A percentile compares a stretch with the other conserved stretches of the same genome.
phyloP scores from a whole-genome alignment of 2,888 invertebrate species.

The Frankliniella fusca region DNA sequence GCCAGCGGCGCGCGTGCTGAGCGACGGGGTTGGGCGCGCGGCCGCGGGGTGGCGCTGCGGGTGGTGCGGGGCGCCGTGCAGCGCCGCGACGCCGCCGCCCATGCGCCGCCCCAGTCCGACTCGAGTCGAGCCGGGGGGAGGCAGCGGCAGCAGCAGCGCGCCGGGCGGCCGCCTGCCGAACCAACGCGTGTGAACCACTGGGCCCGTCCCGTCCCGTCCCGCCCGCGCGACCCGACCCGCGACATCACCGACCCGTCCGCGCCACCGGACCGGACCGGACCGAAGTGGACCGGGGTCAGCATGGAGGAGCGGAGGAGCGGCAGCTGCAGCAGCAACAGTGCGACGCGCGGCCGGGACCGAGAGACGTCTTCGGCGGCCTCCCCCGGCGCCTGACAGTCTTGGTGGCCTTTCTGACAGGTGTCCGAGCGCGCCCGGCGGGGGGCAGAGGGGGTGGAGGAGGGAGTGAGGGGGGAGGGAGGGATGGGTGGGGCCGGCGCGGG shows the following conservation, averaged over 20 bases:
- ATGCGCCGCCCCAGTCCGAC: neutral
- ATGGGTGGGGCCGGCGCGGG: neutral
- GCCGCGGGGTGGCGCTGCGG: neutral
- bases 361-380: no score
- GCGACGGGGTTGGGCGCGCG: neutral
- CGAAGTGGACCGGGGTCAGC: neutral
- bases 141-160: neutral
- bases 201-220: no score
- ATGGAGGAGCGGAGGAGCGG: no score
- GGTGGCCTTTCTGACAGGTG: no score
- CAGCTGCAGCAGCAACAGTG: no score
- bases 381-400: no score
- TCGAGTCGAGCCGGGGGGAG: conserved; percentile 23
- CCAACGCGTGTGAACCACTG: no score
- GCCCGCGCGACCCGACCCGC: no score
- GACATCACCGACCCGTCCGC: neutral
- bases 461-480: neutral
- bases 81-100: neutral
- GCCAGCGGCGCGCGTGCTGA: neutral
- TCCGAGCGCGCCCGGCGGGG: neutral
- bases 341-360: no score
- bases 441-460: neutral
- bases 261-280: neutral
- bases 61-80: no score
- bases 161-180: neutral